A percentile compares a stretch with the other conserved stretches of the same genome.
Evolutionary conservation across 2,113 vertebrate species (phyloP).

Genomic region (Onychostoma macrolepis): DNA sequence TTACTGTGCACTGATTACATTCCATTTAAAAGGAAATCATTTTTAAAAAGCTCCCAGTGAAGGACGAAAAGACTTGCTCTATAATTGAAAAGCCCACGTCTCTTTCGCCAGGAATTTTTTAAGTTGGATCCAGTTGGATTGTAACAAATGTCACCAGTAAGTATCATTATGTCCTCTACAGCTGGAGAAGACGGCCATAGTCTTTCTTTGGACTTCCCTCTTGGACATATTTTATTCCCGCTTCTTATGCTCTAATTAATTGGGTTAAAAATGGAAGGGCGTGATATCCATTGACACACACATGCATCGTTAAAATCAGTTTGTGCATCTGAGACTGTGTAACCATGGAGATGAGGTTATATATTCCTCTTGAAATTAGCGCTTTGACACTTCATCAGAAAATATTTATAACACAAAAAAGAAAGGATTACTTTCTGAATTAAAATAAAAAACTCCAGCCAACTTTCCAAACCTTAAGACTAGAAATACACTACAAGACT

Average conservation of each 20-base stretch:
- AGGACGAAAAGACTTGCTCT: slow-evolving; percentile 30
- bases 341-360: slow-evolving; percentile 28
- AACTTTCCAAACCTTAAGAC: slow-evolving; percentile 30
- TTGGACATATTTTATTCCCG: slow-evolving; percentile 7
- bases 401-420: not conserved
- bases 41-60: slow-evolving; percentile 33
- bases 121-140: slow-evolving; percentile 25
- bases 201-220: slow-evolving; percentile 4
- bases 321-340: slow-evolving; percentile 19
- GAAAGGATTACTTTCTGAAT: slow-evolving; percentile 1
- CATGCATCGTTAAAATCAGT: not conserved
- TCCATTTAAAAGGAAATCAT: slow-evolving; percentile 26
- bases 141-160: slow-evolving; percentile 28
- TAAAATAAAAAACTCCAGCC: not conserved
- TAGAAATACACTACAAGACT: not conserved
- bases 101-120: slow-evolving; percentile 24
- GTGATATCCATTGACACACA: not conserved
- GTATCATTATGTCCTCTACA: not conserved
- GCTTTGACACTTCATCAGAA: slow-evolving; percentile 15
- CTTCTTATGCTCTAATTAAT: slow-evolving; percentile 40
- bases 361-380: slow-evolving; percentile 8
- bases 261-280: slow-evolving; percentile 34
- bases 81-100: slow-evolving; percentile 19
- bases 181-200: not conserved
- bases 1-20: slow-evolving; percentile 19